Evolutionary conservation across 2,888 invertebrate species (phyloP), one percentile per base, ranked within the genome.

Genomic region (Drosophila algonquin): DNA sequence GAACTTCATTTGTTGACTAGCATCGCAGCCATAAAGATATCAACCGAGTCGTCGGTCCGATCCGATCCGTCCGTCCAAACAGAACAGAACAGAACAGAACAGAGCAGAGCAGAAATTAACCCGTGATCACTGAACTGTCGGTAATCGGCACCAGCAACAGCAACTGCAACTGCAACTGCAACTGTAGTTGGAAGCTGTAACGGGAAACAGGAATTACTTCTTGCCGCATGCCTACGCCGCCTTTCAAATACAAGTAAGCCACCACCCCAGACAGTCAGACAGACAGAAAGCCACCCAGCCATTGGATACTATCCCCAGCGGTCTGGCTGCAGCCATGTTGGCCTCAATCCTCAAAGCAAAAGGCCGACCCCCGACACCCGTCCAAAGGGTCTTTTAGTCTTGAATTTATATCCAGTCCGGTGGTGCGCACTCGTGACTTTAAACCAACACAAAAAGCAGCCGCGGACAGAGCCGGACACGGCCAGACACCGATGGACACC

Each of bases 1-100:
- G 83, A 87, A 84, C 83, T 84, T 83, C 83, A 87, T 84, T 83
- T 80, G 78, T 74, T 78, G 77, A 71, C 71, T 59, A 74, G 83
- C 83, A 81, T 73, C 80, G 85, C 73, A 64, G 63, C 76, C 78
- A 87, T 87, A 84, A 80, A 85, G 76, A 83, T 83, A 75, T 77
- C 63, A 56, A 21, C 50, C 73, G 65, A 48, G 60, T 73, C 51
- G 64, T 46, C 45, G 24, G 62, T 54, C 45, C 24, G 24, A 4
- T 24, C 24, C 60, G 50, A 4, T 24, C 24, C 60, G 50, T 40
- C 40, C n/a, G 40, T 40, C n/a, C 40, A 30, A 30, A 30, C 30
- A 30, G 30, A 30, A 27, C 27, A 40, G 40, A 40, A 14, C 40
- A 12, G 14, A 14, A 40, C 40, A 12, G 35, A 35, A 40, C 27